Evolutionary conservation across 2,888 invertebrate species (phyloP), one percentile per base, ranked within the genome.

Genomic region (Euplagia quadripunctaria): DNA sequence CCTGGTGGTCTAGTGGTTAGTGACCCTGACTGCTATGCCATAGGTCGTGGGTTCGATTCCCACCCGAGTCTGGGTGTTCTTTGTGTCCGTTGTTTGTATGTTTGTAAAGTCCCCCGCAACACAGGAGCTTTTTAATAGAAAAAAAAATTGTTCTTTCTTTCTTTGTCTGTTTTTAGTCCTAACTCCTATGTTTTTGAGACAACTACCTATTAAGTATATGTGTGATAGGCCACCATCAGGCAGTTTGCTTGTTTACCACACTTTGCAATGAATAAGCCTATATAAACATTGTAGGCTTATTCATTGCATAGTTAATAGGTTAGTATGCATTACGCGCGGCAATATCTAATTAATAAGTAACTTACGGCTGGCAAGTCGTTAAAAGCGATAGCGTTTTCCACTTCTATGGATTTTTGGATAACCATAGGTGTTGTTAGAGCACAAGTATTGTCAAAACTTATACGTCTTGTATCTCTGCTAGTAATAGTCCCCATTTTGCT

Each of bases 391-490:
- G 85, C 84, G 73, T 87, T 86, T 71, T 92, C 90, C 70, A 89
- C 88, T 81, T 90, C 88, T 69, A 93, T 86, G 8, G 91, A 87
- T 81, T 92, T 93, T 72, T 90, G 89, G 67, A 94, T 87, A 69
- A 83, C 73, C 76, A 94, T 82, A 66, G 89, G 86, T 67, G 94
- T 87, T 78, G 85, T 88, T 70, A 93, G 70, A 20, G 90, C 89
- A 85, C 93, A 90, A 42, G 87, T 93, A 78, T 95, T 95, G 80
- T 94, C 91, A 88, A 95, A 94, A 90, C 94, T 94, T 52, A 95
- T 92, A 67, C 94, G 90, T 79, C 94, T 89, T 55, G 94, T 92
- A 80, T 94, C 92, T 84, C 86, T 93, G 81, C 91, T 93, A 69
- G 87, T 76, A 78, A 90, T 78, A 75, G 86, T 88, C 68, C 94